Evolutionary conservation across 2,888 invertebrate genomes (phyloP).

Genomic region (Temnothorax ravouxi): DNA sequence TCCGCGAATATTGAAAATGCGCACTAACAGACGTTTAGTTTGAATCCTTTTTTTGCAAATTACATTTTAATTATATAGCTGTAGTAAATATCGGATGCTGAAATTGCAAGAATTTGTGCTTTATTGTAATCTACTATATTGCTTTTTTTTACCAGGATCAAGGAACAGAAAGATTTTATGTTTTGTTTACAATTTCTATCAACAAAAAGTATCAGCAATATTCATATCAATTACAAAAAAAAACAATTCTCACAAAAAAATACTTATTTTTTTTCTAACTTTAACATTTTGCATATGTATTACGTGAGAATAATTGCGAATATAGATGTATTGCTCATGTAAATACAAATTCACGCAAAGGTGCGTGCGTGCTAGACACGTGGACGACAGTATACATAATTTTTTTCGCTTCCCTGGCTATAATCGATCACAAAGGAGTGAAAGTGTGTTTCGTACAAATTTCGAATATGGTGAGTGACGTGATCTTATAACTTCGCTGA

Average conservation of each 20-base stretch:
- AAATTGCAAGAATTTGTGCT: background rate
- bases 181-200: background rate
- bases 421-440: conserved; percentile 9
- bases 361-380: conserved; percentile 12
- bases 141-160: background rate
- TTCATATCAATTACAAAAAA: background rate
- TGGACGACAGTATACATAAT: conserved; percentile 11
- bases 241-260: background rate
- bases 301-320: conserved; percentile 5
- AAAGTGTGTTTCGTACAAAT: conserved; percentile 20
- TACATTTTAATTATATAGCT: background rate
- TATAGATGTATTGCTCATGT: background rate
- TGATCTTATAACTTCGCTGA: conserved; percentile 34
- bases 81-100: background rate
- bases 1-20: background rate
- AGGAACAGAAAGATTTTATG: background rate
- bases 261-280: background rate
- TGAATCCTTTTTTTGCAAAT: background rate
- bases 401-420: background rate
- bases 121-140: background rate
- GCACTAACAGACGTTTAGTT: background rate
- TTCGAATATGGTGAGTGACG: conserved; percentile 2
- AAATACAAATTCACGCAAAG: background rate
- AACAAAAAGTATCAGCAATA: background rate
- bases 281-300: background rate